These are phyloP conservation scores for Drosophila limbata DNA, from an alignment of 2,888 invertebrate species.

Conservation along the genomic window DNA sequence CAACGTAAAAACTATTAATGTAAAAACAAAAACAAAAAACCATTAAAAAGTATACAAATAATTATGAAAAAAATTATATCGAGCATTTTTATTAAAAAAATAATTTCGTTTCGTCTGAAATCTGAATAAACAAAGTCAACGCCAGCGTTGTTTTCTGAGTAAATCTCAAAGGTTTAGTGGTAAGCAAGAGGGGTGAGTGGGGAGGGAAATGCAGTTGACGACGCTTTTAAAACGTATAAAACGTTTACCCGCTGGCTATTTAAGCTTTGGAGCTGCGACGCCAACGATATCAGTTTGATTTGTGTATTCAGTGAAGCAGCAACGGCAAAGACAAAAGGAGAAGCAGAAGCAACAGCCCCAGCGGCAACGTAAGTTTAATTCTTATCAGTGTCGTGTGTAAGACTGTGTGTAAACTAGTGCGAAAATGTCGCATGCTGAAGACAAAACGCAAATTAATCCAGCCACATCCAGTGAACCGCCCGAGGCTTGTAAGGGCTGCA, in stretches of 20 bases:
- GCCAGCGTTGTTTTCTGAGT: constrained; percentile 27
- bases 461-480: constrained; percentile 23
- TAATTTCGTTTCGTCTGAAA: neutral
- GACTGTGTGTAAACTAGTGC: constrained; percentile 42
- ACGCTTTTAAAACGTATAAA: constrained; percentile 33
- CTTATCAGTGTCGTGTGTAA: constrained; percentile 35
- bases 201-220: neutral
- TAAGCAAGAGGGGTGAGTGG: neutral
- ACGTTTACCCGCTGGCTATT: constrained; percentile 52
- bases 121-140: neutral
- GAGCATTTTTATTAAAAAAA: constrained; percentile 7
- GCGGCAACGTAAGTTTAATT: constrained; percentile 32
- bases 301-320: constrained; percentile 42
- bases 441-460: constrained; percentile 28
- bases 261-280: constrained; percentile 29
- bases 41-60: constrained; percentile 60
- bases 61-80: constrained; percentile 19
- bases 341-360: constrained; percentile 8
- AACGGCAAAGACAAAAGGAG: constrained; percentile 9
- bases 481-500: constrained; percentile 54
- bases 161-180: constrained; percentile 9
- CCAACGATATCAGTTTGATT: constrained; percentile 52
- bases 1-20: constrained; percentile 81
- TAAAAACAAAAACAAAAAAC: constrained; percentile 66
- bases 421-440: constrained; percentile 58